Evolutionary conservation across 2,113 vertebrate genomes (phyloP), one percentile per base, ranked within the genome.

Genomic region (Ginglymostoma cirratum): DNA sequence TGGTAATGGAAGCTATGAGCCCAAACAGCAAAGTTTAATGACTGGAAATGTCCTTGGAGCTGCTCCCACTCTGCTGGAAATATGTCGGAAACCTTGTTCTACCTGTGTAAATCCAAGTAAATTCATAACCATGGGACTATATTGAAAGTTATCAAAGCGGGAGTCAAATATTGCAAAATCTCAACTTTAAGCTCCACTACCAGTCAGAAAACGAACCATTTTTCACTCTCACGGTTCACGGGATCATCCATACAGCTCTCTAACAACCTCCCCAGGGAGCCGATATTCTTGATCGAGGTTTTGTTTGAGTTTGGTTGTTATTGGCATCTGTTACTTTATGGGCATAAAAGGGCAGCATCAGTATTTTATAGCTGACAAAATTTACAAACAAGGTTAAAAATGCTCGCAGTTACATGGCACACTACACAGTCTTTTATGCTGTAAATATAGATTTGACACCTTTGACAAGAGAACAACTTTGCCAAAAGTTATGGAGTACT

Each of bases 401-500:
- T 3, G 30, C 0, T 70, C 67, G 6, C 52, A 27, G 38, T 95
- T 95, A 30, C 94, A 34, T 6, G 24, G 42, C 24, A 45, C 45
- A 17, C 24, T 34, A 52, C 70, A 19, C 17, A 93, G 34, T n/a
- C 34, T 38, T 34, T 48, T 48, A 12, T 34, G 42, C 94, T 23
- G 94, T 70, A 72, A 95, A 95, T 95, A 95, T 72, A 52, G 94
- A 52, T 72, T 72, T 95, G 94, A 70, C 93, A 94, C 21, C 6
- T 70, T 24, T 94, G 93, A 95, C 69, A 95, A 72, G 24, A 76
- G 30, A 72, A 95, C 30, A 52, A 95, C 67, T 95, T 95, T 23
- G 4, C 3, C 94, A 30, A 27, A 48, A 48, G 94, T 72, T 95
- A 95, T 72, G 45, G 45, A 52, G 94, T 12, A 52, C 69, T 95